Base-by-base conservation (phyloP, 2,113 vertebrate species). In the Donacobius atricapilla region DNA sequence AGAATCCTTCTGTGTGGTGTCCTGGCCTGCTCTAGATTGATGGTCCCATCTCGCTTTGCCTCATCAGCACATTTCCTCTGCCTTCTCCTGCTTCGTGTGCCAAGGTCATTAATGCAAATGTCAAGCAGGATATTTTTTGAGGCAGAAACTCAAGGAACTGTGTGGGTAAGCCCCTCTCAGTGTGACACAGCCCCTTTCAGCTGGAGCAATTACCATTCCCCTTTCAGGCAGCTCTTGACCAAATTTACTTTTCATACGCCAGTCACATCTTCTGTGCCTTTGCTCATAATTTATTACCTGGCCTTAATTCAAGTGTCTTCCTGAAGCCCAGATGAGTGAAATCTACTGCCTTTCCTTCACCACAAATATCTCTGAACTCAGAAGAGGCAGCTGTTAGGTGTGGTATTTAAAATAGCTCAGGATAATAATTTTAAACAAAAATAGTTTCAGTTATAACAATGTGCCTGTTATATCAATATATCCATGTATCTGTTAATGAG, bases 71-170 rank as follows among this genome's bases (percentile, higher is more conserved):
- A 47, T 94, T 72, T 77, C 54, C 81, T 80, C 75, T n/a, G 44
- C 58, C 2, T 93, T 56, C 80, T 70, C 53, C 71, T 83, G 81
- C 87, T 89, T 68, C 42, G 28, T 28, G 72, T 95, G 94, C 94
- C 84, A 93, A 94, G 87, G 90, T 72, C 90, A 15, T 93, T 83
- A 93, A 91, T 79, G 68, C 70, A 91, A 83, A 91, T 89, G 80
- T 95, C 92, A 86, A 25, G 44, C 80, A 47, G 68, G 87, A 51
- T 54, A 78, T 63, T 79, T 93, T 95, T 91, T 83, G 83, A 92
- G 87, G 90, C 66, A 86, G 71, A 60, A 94, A 60, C 80, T 76
- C 71, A 23, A 76, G 76, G 87, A 90, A 50, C 51, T 50, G 92
- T 14, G 31, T 42, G 76, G 71, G 57, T 37, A 54, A 82, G 13